phyloP scores from a whole-genome alignment of 2,888 invertebrate species.

The Drosophila monieri region DNA sequence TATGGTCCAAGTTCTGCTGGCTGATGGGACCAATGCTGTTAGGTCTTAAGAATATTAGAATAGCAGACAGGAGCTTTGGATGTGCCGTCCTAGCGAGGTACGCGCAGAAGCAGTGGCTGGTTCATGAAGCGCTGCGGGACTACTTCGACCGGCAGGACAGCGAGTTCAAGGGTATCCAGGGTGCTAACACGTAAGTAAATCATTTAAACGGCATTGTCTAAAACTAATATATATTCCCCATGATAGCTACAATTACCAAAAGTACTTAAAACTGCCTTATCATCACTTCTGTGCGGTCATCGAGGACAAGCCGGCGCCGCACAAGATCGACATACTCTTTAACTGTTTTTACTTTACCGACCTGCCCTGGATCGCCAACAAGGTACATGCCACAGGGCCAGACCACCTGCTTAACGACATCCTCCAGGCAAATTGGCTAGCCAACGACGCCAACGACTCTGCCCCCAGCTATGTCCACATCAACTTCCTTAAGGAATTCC shows the following conservation, averaged over 20 bases:
- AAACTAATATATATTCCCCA: background rate
- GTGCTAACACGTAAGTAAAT: constrained; percentile 61
- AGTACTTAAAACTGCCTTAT: constrained; percentile 92
- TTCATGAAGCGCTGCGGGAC: constrained; percentile 80
- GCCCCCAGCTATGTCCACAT: constrained; percentile 81
- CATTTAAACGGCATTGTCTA: background rate
- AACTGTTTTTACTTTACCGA: constrained; percentile 89
- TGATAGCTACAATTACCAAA: constrained; percentile 90
- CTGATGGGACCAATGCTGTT: constrained; percentile 83
- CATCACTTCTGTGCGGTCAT: constrained; percentile 86
- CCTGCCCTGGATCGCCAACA: constrained; percentile 91
- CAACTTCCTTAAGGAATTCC: constrained; percentile 86
- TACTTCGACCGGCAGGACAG: constrained; percentile 80
- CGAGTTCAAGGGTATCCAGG: constrained; percentile 64
- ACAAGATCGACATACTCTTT: constrained; percentile 86
- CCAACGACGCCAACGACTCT: constrained; percentile 47
- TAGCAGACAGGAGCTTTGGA: constrained; percentile 82
- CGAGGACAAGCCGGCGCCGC: constrained; percentile 73
- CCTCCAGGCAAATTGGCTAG: constrained; percentile 84
- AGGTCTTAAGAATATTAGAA: constrained; percentile 81
- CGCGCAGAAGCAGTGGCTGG: constrained; percentile 78
- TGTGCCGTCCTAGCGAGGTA: constrained; percentile 81
- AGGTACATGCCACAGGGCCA: constrained; percentile 91
- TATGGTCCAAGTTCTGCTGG: constrained; percentile 84
- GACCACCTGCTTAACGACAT: constrained; percentile 92